phyloP scores from a whole-genome alignment of 2,797 vertebrate genomes.

The Percopsis omiscomaycus region DNA sequence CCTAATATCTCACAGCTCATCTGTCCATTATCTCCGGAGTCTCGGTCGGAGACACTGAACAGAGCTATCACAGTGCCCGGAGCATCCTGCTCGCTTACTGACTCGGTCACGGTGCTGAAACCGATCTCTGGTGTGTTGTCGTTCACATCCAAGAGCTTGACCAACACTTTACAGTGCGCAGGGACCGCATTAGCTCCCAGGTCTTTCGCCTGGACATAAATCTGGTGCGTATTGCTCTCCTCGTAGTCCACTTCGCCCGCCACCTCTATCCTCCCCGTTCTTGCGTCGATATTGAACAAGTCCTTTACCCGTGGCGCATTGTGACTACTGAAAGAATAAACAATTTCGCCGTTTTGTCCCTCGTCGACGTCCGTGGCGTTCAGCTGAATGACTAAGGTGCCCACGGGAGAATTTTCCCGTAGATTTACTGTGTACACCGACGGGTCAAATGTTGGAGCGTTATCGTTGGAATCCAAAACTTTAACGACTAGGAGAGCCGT shows the following conservation, averaged over 20 bases:
- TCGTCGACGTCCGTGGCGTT: conserved; percentile 96
- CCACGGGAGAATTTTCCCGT: conserved; percentile 90
- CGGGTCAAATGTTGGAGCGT: conserved; percentile 94
- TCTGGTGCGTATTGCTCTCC: conserved; percentile 91
- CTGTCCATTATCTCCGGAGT: conserved; percentile 93
- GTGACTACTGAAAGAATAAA: conserved; percentile 95
- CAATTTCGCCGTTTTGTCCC: conserved; percentile 93
- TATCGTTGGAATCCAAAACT: conserved; percentile 97
- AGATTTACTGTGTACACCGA: conserved; percentile 92
- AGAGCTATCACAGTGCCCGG: conserved; percentile 95
- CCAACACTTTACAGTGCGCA: conserved; percentile 96
- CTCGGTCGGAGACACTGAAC: conserved; percentile 94
- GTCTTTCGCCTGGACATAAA: conserved; percentile 96
- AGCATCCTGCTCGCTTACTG: conserved; percentile 92
- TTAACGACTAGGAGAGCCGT: conserved; percentile 93
- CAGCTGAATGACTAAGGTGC: conserved; percentile 92
- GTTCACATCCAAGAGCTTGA: conserved; percentile 91
- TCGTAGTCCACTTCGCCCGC: conserved; percentile 94
- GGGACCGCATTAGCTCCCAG: conserved; percentile 96
- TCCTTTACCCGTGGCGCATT: conserved; percentile 89
- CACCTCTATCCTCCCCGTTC: conserved; percentile 92
- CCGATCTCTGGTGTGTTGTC: conserved; percentile 96
- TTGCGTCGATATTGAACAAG: conserved; percentile 88
- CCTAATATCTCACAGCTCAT: conserved; percentile 92
- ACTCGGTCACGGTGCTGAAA: conserved; percentile 96